Evolutionary conservation across 2,797 vertebrate species (phyloP), one percentile per base, ranked within the genome.

Genomic region (Crotalus adamanteus): DNA sequence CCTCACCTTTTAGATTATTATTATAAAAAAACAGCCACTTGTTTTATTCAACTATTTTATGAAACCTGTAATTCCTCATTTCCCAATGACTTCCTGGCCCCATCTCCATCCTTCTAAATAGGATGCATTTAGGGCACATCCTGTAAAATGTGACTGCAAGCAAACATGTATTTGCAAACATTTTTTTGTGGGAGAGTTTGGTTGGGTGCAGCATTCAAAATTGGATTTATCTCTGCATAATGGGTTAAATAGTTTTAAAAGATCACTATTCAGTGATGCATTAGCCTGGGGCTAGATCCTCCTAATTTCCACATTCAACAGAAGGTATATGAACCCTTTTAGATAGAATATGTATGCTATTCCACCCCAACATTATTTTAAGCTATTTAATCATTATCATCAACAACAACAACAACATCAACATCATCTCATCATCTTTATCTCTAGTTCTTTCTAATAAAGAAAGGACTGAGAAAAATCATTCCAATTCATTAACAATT

Each of bases 1-100:
- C 95, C 95, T 96, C 56, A 93, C 95, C 92, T 94, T 86, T 97
- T 94, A 96, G 97, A 47, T 83, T 47, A 83, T 47, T 97, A 97
- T 95, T 96, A 97, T 97, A 96, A 42, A 61, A 51, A 16, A 26
- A 69, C 65, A 69, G n/a, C 3, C 57, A 63, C 28, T 63, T 89
- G 18, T 63, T 85, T 89, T 83, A 28, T 2, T 89, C 37, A 86
- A 83, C 37, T 22, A 7, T 89, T 86, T 37, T 16, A 60, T 63
- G 57, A 89, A 51, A 11, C 26, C 87, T 26, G 55, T 37, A 55
- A 22, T 55, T 85, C 37, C 14, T 42, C 25, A 3, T 16, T 12
- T 26, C 14, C 25, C 9, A 87, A 28, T 86, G 83, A 73, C 6
- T 26, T 14, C 60, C 60, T 60, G 20, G 14, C 53, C 26, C 25